Conservation (phyloP, 2,888 invertebrate species). For the Hartigia nigra region DNA sequence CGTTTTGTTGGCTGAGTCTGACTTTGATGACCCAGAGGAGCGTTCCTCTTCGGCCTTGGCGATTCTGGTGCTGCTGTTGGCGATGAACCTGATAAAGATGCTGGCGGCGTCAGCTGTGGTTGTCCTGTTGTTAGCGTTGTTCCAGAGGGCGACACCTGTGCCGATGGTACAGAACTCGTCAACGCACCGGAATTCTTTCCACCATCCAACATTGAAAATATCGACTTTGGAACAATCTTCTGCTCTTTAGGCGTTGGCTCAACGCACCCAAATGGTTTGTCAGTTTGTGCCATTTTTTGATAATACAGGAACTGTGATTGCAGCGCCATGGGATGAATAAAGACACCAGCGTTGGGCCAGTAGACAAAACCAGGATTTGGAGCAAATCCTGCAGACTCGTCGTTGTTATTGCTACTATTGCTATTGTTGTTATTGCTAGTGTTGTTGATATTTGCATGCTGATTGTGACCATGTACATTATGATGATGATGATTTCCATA, state of each 20-base stretch:
- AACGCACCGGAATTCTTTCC: slow-evolving; percentile 34
- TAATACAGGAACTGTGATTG: slow-evolving; percentile 81
- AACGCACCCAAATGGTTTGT: slow-evolving; percentile 39
- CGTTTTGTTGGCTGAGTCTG: slow-evolving; percentile 71
- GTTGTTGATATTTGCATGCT: slow-evolving; percentile 36
- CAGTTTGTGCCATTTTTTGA: slow-evolving; percentile 75
- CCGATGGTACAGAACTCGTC: slow-evolving; percentile 25
- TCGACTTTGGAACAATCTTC: slow-evolving; percentile 64
- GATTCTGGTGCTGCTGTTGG: slow-evolving; percentile 42
- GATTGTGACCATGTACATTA: slow-evolving; percentile 33
- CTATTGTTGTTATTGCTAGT: slow-evolving; percentile 60
- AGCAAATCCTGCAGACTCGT: slow-evolving; percentile 60
- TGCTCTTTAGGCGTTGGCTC: slow-evolving; percentile 46
- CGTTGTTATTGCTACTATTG: slow-evolving; percentile 66
- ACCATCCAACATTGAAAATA: slow-evolving; percentile 60
- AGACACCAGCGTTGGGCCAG: slow-evolving; percentile 78
- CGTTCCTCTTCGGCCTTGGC: slow-evolving; percentile 67
- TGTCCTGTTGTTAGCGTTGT: slow-evolving; percentile 1
- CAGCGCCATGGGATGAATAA: slow-evolving; percentile 79
- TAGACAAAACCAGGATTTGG: slow-evolving; percentile 71
- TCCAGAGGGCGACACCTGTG: slow-evolving; percentile 10
- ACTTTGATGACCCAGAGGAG: slow-evolving; percentile 55
- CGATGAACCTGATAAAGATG: slow-evolving; percentile 35
- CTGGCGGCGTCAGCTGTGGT: slow-evolving; percentile 56
- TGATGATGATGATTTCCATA: slow-evolving; percentile 22